Conservation (phyloP, 2,888 invertebrate genomes). For the Endomychus coccineus region DNA sequence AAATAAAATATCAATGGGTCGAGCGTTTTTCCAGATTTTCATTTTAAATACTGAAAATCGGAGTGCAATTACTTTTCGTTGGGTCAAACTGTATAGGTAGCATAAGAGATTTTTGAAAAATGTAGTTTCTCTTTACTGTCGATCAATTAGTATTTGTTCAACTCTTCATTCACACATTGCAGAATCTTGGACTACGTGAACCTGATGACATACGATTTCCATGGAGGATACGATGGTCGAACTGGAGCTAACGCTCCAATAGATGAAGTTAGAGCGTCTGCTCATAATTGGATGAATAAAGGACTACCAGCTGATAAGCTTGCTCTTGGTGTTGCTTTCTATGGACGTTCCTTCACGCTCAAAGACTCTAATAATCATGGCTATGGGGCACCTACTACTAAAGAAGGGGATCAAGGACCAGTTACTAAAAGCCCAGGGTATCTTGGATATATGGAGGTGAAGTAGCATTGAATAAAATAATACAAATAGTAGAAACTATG, state of each 20-base stretch:
- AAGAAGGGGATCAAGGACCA: slow-evolving; percentile 54
- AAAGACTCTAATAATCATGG: slow-evolving; percentile 38
- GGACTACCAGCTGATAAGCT: slow-evolving; percentile 58
- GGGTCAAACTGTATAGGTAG: too few relatives aligned
- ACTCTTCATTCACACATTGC: too few relatives aligned
- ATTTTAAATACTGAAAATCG: too few relatives aligned
- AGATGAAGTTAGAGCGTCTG: slow-evolving; percentile 40
- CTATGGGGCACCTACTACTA: slow-evolving; percentile 50
- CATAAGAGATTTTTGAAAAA: too few relatives aligned
- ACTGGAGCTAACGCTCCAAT: slow-evolving; percentile 63
- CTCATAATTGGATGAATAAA: slow-evolving; percentile 48
- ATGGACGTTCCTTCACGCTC: slow-evolving; percentile 61
- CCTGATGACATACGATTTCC: slow-evolving; percentile 17
- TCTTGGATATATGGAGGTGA: slow-evolving; percentile 34
- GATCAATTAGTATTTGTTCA: too few relatives aligned
- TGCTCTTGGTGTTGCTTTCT: slow-evolving; percentile 61
- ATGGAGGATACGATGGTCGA: slow-evolving; percentile 21
- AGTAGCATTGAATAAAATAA: too few relatives aligned
- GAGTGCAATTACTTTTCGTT: too few relatives aligned
- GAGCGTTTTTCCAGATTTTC: too few relatives aligned
- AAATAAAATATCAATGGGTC: too few relatives aligned
- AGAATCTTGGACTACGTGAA: slow-evolving; percentile 14
- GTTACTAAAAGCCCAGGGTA: slow-evolving; percentile 57
- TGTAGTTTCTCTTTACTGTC: too few relatives aligned
- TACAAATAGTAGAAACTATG: too few relatives aligned